Base-by-base conservation (phyloP, 2,888 invertebrate genomes). In the Plebejus anna region DNA sequence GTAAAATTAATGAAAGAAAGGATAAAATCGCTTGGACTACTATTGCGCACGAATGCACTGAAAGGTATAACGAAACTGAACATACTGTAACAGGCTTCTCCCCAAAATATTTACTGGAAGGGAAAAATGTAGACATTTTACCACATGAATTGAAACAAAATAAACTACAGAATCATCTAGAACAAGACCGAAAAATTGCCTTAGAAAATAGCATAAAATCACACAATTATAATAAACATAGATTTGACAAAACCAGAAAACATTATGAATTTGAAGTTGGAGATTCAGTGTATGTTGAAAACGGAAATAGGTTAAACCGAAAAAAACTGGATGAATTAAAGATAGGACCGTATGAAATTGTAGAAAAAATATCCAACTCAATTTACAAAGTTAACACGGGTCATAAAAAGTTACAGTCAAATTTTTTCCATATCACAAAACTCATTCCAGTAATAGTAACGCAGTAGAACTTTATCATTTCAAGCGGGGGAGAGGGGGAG, bases 251-350 rank as follows among this genome's bases (percentile, higher is more conserved):
- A 16, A 75, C 38, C 16, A 51, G 75, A 9, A 75, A 1, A n/a
- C n/a, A 57, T 4, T 5, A 6, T 57, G 76, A 79, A 7, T 80
- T 78, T 66, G 75, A 78, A 32, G 70, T 76, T n/a, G 80, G 78
- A 61, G 76, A 78, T 66, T 76, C 42, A n/a, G 77, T 79, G 22
- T 79, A 76, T 75, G 76, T 78, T 11, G 78, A 78, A 2, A 71
- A 78, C 57, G 78, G 78, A n/a, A 66, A 78, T 36, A 75, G 59
- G 66, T 47, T 78, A 6, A 78, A 78, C 38, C 78, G 75, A 55
- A 77, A 61, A 13, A 78, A 79, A 75, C 51, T 77, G 55, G 79
- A 77, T 70, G 78, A 79, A 51, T 7, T 79, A 36, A 77, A 72
- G 42, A 79, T 77, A 70, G 77, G 77, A 9, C 78, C 78, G 47